Percentiles rank a stretch among this genome's conserved stretches.
Conservation (phyloP, 2,113 vertebrate species). For the Bos javanicus region DNA sequence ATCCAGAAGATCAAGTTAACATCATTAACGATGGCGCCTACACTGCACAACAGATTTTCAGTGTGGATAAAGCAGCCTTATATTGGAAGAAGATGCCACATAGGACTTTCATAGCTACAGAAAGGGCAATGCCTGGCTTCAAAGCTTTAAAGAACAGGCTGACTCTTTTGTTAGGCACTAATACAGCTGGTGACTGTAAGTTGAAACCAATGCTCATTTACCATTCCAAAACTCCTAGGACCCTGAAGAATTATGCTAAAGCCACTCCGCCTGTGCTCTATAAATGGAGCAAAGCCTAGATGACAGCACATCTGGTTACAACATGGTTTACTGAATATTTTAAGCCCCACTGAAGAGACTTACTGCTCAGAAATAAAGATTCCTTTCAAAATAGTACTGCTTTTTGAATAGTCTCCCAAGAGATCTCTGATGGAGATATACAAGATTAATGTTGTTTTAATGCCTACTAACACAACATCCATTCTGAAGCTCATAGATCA, state of each 20-base stretch:
- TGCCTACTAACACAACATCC: background rate
- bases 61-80: background rate
- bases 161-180: background rate
- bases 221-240: background rate
- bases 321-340: background rate
- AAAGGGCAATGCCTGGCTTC: background rate
- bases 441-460: background rate
- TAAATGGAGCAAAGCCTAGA: background rate
- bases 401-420: background rate
- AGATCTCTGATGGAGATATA: background rate
- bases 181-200: background rate
- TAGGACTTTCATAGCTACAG: background rate
- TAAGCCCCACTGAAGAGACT: background rate
- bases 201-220: background rate
- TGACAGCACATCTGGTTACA: background rate
- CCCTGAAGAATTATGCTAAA: background rate
- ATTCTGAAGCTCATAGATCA: background rate
- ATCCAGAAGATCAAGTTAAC: background rate
- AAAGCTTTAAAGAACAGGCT: background rate
- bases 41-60: background rate
- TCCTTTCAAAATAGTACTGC: background rate
- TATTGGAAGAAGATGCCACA: background rate
- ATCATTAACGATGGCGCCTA: background rate
- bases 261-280: background rate
- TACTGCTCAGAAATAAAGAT: background rate